Base-by-base conservation (phyloP, 2,797 vertebrate genomes). In the Pantherophis alleghaniensis region DNA sequence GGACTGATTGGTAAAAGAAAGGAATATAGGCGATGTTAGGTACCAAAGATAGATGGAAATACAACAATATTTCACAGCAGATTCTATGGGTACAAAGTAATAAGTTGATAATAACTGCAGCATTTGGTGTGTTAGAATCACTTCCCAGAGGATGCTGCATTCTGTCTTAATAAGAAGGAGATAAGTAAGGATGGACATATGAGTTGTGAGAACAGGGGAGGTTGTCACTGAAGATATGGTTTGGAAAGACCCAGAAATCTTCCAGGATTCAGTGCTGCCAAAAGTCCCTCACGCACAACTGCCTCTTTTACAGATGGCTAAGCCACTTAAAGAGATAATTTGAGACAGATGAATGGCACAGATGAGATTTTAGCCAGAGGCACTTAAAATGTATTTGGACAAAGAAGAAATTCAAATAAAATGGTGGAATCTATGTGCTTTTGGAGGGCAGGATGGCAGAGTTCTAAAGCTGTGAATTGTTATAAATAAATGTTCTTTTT, bases 311-410 rank as follows among this genome's bases (percentile, higher is more conserved):
- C 61, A 94, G 96, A 94, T 95, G 96, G 95, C 92, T 96, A 89
- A 92, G 6, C 57, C 37, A 89, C 96, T 96, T 95, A 96, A 96
- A 94, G 95, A 95, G 94, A 96, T 94, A 86, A 94, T 94, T 95
- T 92, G 95, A 96, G 96, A 97, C 95, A 97, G 95, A 96, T 96
- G 96, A 96, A 95, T 96, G 96, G 94, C 96, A 95, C 95, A 91
- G 96, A 95, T 94, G 94, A 95, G 95, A 88, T 96, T 89, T 51
- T 94, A 97, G 96, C 96, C 95, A 94, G 94, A 95, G 96, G 96
- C 95, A 88, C 20, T 47, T 83, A 47, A 83, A 83, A 24, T 24
- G 20, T 83, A 11, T 83, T 83, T 83, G 74, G 74, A 83, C 74
- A 83, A 83, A 47, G 18, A 79, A 79, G 18, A 47, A 42, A 47